phyloP scores from a whole-genome alignment of 2,888 invertebrate genomes.

The Plagodis pulveraria region DNA sequence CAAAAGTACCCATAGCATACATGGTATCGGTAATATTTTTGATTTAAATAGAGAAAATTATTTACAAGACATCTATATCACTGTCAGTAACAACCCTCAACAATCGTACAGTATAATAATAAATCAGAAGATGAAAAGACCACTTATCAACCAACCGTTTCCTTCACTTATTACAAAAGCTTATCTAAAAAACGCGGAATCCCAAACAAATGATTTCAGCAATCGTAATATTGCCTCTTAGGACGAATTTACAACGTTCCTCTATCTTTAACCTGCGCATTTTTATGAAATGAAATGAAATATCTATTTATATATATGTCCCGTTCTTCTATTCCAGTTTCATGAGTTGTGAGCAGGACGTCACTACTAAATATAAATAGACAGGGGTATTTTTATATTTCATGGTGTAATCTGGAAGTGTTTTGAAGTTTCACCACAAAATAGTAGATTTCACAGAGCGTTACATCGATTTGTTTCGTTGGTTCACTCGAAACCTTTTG shows the following conservation, averaged over 20 bases:
- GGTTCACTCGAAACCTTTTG: constrained; percentile 32
- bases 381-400: constrained; percentile 45
- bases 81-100: constrained; percentile 31
- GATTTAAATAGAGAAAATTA: too few species aligned
- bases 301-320: constrained; percentile 35
- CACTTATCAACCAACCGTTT: constrained; percentile 45
- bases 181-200: constrained; percentile 49
- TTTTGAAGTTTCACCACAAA: constrained; percentile 42
- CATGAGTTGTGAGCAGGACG: constrained; percentile 41
- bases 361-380: constrained; percentile 18
- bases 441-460: constrained; percentile 21
- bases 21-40: too few species aligned
- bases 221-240: constrained; percentile 43
- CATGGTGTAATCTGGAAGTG: constrained; percentile 51
- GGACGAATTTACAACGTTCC: constrained; percentile 31
- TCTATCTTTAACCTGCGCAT: constrained; percentile 17
- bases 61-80: constrained; percentile 27
- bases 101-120: constrained; percentile 39
- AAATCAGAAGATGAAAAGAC: constrained; percentile 47
- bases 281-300: too few species aligned
- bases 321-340: constrained; percentile 28
- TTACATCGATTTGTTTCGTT: constrained; percentile 48
- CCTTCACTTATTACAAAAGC: constrained; percentile 46
- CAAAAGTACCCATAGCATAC: too few species aligned
- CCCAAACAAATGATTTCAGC: constrained; percentile 40